Evolutionary conservation across 2,113 vertebrate genomes (phyloP).

Genomic region (Patagioenas fasciata): DNA sequence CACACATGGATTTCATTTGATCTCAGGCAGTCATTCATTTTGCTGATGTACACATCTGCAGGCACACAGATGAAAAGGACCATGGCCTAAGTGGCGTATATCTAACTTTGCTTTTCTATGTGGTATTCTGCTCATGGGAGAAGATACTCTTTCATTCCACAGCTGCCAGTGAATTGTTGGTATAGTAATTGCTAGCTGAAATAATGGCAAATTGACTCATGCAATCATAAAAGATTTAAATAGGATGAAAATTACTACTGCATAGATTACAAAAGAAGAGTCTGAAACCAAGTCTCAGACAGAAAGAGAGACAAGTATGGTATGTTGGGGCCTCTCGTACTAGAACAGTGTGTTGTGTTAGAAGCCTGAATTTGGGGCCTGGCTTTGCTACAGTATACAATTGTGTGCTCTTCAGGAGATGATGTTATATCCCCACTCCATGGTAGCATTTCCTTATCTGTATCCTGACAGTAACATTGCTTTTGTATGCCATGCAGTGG

Average conservation of each 20-base stretch:
- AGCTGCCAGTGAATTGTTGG: conserved; percentile 65
- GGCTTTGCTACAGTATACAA: not conserved
- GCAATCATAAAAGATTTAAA: conserved; percentile 71
- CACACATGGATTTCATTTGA: conserved; percentile 32
- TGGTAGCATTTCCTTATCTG: not conserved
- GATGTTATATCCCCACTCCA: not conserved
- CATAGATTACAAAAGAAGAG: conserved; percentile 47
- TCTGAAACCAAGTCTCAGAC: conserved; percentile 48
- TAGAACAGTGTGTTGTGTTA: not conserved
- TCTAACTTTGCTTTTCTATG: conserved; percentile 43
- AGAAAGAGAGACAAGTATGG: not conserved
- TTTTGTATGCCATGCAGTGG: not conserved
- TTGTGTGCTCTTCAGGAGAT: not conserved
- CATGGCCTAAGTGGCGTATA: conserved; percentile 50
- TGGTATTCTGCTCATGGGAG: conserved; percentile 56
- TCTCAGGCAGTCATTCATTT: conserved; percentile 43
- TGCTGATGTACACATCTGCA: conserved; percentile 40
- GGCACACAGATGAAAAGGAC: conserved; percentile 47
- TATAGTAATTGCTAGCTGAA: conserved; percentile 69
- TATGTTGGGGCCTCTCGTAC: not conserved
- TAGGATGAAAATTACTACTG: conserved; percentile 66
- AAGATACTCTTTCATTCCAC: conserved; percentile 63
- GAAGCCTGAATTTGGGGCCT: not conserved
- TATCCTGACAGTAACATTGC: not conserved
- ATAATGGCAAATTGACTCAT: conserved; percentile 69